Evolutionary conservation across 2,113 vertebrate genomes (phyloP), one percentile per base, ranked within the genome.

Genomic region (Eretmodus cyanostictus): DNA sequence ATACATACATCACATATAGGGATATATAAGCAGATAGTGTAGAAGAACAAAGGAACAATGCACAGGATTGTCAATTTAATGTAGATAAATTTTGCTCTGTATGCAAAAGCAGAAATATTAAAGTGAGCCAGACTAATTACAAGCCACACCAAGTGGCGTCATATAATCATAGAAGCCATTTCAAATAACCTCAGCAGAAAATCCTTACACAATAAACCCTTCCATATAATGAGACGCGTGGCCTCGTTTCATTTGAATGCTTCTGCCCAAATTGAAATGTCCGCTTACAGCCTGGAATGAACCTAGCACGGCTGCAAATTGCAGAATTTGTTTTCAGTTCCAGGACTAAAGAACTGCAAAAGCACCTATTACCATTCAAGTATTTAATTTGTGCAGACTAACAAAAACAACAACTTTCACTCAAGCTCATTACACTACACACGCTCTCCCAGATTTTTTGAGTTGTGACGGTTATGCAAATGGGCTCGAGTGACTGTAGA

Each of bases 381-480:
- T 91, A 80, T 93, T 94, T 94, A 92, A 95, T 95, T 91, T 94
- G 89, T 78, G 83, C 87, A 27, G 80, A 83, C 63, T 86, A 86
- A 91, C 87, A 93, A 92, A 91, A 93, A 94, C 86, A 93, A 92
- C 88, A 90, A 86, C 71, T 93, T 94, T 93, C 76, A 87, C 83
- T 91, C 68, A 76, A 81, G 89, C 86, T 93, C 84, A 90, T 93
- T 93, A 92, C 22, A 40, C 54, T 17, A 79, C 83, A 12, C 78
- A 57, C 86, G 91, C 78, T 86, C 59, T 66, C 83, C 79, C 63
- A 81, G 90, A 85, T 66, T 84, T 27, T 82, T 79, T 85, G 86
- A 86, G 83, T 19, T 84, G 45, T 66, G 53, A 87, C 55, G 83
- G 80, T 88, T 85, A 84, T 92, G 87, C 61, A 91, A 91, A 94